Percentiles rank a stretch among this genome's conserved stretches.
Evolutionary conservation across 2,888 invertebrate genomes (phyloP).

Genomic region (Sturmia bella): DNA sequence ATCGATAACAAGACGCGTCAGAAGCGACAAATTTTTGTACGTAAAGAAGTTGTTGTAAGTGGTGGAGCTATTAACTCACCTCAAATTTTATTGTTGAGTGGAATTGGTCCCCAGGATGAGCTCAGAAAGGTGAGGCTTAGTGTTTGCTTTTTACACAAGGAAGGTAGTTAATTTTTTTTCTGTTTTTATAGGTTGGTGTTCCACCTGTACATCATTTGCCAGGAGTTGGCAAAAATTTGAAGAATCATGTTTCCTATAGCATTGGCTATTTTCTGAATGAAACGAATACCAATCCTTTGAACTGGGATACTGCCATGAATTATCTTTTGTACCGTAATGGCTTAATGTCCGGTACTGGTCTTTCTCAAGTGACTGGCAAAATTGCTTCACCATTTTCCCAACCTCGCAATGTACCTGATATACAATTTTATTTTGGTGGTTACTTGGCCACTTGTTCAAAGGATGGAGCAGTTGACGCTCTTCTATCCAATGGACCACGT

Average conservation of each 20-base stretch:
- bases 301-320: constrained; percentile 96
- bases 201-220: constrained; percentile 88
- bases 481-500: constrained; percentile 86
- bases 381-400: constrained; percentile 90
- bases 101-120: constrained; percentile 91
- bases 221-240: constrained; percentile 91
- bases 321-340: constrained; percentile 93
- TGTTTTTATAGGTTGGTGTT: constrained; percentile 83
- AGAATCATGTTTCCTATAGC: constrained; percentile 92
- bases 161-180: background rate
- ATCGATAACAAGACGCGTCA: constrained; percentile 81
- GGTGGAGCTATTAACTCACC: constrained; percentile 96
- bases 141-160: background rate
- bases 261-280: constrained; percentile 91
- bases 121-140: constrained; percentile 82
- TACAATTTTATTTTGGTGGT: constrained; percentile 93
- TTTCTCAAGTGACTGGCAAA: constrained; percentile 93
- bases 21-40: constrained; percentile 86
- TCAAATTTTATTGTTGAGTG: constrained; percentile 94
- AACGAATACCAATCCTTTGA: constrained; percentile 91
- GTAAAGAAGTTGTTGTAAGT: constrained; percentile 89
- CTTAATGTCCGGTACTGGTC: constrained; percentile 93
- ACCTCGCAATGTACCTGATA: constrained; percentile 89
- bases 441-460: constrained; percentile 92
- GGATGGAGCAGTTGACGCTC: constrained; percentile 92